These are phyloP conservation scores for Phrixothrix hirtus DNA, from an alignment of 2,888 invertebrate genomes.

Conservation along the genomic window DNA sequence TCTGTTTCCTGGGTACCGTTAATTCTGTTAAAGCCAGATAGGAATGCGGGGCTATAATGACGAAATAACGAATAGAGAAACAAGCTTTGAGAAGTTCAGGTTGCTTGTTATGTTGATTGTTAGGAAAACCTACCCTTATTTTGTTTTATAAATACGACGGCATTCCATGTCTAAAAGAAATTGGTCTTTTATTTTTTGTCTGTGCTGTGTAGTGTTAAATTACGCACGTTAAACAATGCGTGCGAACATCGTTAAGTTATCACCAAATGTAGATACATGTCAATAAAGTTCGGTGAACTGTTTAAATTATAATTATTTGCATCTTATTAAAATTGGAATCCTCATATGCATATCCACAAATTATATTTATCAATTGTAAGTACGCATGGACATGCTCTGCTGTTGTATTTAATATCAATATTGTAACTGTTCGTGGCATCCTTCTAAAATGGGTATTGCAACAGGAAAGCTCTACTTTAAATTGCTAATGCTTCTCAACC, in stretches of 20 bases:
- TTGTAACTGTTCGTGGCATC: conserved; percentile 1
- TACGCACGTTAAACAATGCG: too few relatives aligned
- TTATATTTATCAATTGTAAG: conserved; percentile 1
- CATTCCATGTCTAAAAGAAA: too few relatives aligned
- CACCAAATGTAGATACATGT: too few relatives aligned
- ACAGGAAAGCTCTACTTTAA: conserved; percentile 16
- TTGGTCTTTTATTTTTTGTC: too few relatives aligned
- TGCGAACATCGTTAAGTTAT: too few relatives aligned
- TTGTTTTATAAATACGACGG: too few relatives aligned
- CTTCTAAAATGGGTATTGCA: conserved; percentile 11
- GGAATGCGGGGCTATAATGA: conserved; percentile 6
- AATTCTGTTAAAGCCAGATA: conserved; percentile 18
- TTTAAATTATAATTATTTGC: background rate
- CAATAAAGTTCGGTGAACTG: too few relatives aligned
- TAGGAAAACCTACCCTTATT: too few relatives aligned
- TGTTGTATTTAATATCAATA: conserved; percentile 1
- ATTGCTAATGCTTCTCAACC: conserved; percentile 24
- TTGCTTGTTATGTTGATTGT: background rate
- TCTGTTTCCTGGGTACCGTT: conserved; percentile 31
- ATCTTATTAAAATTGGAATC: conserved; percentile 5
- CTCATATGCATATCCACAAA: conserved; percentile 2
- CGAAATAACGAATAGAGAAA: background rate
- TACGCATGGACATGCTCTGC: conserved; percentile 3
- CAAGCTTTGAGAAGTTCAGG: background rate
- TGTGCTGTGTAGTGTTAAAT: too few relatives aligned